A percentile compares a stretch with the other conserved stretches of the same genome.
These are phyloP conservation scores for Enteromius trimaculatus DNA, from an alignment of 2,797 vertebrate species.

Conservation along the genomic window DNA sequence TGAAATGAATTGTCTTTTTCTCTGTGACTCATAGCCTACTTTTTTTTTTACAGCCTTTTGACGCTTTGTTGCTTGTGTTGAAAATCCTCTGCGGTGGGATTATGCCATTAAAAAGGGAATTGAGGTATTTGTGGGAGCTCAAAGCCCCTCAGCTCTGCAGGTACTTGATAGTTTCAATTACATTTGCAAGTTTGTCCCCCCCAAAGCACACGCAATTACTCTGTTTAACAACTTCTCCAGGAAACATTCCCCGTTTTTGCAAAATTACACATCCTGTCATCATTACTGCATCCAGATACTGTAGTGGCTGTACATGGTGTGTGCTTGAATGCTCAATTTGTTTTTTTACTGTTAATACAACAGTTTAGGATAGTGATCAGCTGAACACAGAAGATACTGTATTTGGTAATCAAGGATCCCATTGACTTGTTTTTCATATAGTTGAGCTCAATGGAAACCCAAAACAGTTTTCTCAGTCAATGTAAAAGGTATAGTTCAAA, in stretches of 20 bases:
- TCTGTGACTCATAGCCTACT: conserved; percentile 30
- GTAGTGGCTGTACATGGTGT: neutral
- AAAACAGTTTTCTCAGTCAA: neutral
- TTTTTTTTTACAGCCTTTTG: conserved; percentile 31
- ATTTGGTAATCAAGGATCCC: too few relatives aligned
- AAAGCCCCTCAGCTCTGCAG: conserved; percentile 51
- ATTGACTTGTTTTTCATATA: too few relatives aligned
- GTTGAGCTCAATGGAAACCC: neutral
- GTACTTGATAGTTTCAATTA: conserved; percentile 56
- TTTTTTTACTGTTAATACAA: neutral
- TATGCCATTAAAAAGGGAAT: conserved; percentile 48
- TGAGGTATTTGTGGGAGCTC: conserved; percentile 55
- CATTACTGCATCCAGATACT: neutral
- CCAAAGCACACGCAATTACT: conserved; percentile 25
- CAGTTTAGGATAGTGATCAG: neutral
- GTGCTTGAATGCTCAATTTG: neutral
- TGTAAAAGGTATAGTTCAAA: too few relatives aligned
- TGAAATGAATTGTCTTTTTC: conserved; percentile 27
- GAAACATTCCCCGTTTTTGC: neutral
- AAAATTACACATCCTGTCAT: neutral
- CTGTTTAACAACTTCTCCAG: conserved; percentile 12
- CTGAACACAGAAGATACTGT: too few relatives aligned
- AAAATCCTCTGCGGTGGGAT: conserved; percentile 44
- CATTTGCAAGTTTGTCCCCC: conserved; percentile 26
- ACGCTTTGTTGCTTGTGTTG: conserved; percentile 43